phyloP scores from a whole-genome alignment of 1,140 invertebrate genomes.

The Nixonia krombeini region DNA sequence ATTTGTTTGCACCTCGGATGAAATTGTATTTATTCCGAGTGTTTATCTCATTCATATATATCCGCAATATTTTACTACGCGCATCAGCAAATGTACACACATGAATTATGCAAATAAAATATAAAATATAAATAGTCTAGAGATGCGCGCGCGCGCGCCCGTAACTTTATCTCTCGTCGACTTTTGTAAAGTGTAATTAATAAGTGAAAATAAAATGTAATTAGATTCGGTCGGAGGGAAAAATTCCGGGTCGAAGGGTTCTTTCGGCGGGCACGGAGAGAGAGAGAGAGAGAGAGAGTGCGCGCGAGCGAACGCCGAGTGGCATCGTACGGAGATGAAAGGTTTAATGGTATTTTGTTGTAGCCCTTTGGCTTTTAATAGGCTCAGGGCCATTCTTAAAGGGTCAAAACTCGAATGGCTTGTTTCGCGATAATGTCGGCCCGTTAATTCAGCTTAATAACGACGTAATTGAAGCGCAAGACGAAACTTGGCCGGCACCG shows the following conservation, averaged over 20 bases:
- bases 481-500: slow-evolving; percentile 21
- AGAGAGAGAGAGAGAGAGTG: too few species aligned
- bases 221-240: too few species aligned
- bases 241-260: too few species aligned
- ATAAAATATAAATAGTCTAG: slow-evolving; percentile 27
- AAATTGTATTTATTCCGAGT: slow-evolving; percentile 47
- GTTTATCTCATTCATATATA: slow-evolving; percentile 45
- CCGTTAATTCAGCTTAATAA: slow-evolving; percentile 52
- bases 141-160: too few species aligned
- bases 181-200: too few species aligned
- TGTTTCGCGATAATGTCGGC: slow-evolving; percentile 41
- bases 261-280: too few species aligned
- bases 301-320: too few species aligned
- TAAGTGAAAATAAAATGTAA: too few species aligned
- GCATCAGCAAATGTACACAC: slow-evolving; percentile 36
- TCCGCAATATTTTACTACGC: slow-evolving; percentile 43
- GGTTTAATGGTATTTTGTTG: slow-evolving; percentile 25
- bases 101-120: slow-evolving; percentile 35
- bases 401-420: slow-evolving; percentile 46
- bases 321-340: not conserved
- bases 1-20: slow-evolving; percentile 47
- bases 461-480: slow-evolving; percentile 47
- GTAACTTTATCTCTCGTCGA: too few species aligned
- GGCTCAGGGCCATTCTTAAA: slow-evolving; percentile 22
- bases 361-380: slow-evolving; percentile 15